Percentiles rank a stretch among this genome's conserved stretches.
These are phyloP conservation scores for Scelioninae gen. 2 DNA, from an alignment of 2,888 invertebrate species.

Conservation along the genomic window DNA sequence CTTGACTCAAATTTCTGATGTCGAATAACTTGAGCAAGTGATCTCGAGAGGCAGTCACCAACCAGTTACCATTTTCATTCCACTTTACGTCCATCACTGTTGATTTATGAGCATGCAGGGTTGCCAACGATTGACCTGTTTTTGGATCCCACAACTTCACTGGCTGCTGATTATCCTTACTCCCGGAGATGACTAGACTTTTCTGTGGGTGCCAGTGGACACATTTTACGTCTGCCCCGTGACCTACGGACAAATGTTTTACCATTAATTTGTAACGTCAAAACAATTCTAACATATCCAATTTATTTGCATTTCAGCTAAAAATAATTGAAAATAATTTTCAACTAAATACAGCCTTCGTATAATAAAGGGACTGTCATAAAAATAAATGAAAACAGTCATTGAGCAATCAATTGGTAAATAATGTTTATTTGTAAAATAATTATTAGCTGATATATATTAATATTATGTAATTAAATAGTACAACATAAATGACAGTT, in stretches of 20 bases:
- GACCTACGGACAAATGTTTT: slow-evolving; percentile 83
- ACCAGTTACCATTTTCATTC: slow-evolving; percentile 99
- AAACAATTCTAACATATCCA: no score
- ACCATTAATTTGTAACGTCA: not conserved
- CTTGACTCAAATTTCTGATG: slow-evolving; percentile 94
- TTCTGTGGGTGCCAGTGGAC: slow-evolving; percentile 99
- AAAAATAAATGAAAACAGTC: no score
- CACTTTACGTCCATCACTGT: slow-evolving; percentile 99
- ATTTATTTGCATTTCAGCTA: no score
- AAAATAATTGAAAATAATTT: no score
- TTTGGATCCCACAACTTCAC: slow-evolving; percentile 99
- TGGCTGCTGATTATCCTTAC: slow-evolving; percentile 99
- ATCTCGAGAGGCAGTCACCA: slow-evolving; percentile 98
- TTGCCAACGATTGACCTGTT: slow-evolving; percentile 94
- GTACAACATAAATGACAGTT: no score
- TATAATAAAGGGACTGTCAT: no score
- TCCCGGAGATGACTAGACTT: slow-evolving; percentile 96
- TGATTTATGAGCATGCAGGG: slow-evolving; percentile 99
- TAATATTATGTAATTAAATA: no score
- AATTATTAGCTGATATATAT: no score
- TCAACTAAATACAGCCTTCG: no score
- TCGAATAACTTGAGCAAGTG: slow-evolving; percentile 98
- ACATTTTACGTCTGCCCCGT: slow-evolving; percentile 99
- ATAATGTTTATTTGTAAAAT: no score
- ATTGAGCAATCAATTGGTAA: no score